Percentiles rank a stretch among this genome's conserved stretches.
Conservation (phyloP, 2,113 vertebrate species). For the Arenaria interpres region DNA sequence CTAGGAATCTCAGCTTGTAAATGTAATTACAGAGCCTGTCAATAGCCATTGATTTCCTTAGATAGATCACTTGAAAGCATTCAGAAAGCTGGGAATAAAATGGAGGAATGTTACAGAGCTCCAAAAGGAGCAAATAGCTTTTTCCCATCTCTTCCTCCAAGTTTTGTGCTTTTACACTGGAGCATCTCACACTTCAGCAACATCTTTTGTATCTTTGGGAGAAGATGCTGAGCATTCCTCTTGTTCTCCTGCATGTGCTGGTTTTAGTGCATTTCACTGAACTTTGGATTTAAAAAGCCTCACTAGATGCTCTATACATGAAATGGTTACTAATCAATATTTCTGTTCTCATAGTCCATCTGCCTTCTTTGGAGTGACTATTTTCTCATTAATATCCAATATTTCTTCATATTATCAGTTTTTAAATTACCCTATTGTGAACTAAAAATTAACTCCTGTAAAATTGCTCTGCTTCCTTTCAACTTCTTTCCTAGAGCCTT, state of each 20-base stretch:
- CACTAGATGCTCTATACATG: not conserved
- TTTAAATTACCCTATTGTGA: not conserved
- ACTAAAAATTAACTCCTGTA: not conserved
- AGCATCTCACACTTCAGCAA: not conserved
- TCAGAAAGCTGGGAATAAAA: slow-evolving; percentile 2
- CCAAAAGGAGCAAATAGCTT: not conserved
- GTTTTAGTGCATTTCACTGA: not conserved
- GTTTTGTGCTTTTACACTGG: not conserved
- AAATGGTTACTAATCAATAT: not conserved
- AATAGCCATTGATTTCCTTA: slow-evolving; percentile 70
- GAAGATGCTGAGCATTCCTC: not conserved
- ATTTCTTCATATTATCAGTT: not conserved
- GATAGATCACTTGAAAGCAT: slow-evolving; percentile 34
- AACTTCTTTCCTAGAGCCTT: not conserved
- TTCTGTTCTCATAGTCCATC: not conserved
- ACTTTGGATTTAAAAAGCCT: not conserved
- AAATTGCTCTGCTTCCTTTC: not conserved
- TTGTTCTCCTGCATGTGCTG: not conserved
- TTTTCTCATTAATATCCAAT: not conserved
- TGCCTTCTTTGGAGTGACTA: not conserved
- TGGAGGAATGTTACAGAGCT: not conserved
- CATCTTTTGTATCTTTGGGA: not conserved
- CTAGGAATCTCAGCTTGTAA: slow-evolving; percentile 68
- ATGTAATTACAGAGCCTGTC: slow-evolving; percentile 75
- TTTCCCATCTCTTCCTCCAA: not conserved